Base-by-base conservation (phyloP, 2,888 invertebrate genomes). In the Lordiphosa fenestrarum region DNA sequence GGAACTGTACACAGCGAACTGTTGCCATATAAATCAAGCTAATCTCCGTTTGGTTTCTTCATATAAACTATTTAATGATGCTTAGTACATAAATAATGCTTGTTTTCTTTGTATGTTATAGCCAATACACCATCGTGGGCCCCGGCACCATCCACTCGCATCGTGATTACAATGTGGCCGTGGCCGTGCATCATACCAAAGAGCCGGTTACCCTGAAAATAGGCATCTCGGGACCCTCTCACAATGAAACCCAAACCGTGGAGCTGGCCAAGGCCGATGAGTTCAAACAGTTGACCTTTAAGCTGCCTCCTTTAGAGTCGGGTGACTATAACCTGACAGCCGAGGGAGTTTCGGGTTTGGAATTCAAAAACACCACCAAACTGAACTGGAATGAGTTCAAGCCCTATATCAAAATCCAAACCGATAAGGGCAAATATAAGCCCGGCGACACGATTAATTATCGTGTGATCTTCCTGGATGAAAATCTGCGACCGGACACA, bases 381-480 rank as follows among this genome's bases (percentile, higher is more conserved):
- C 54, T 96, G 92, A 90, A 91, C 93, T 65, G 92, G 93, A 69
- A 94, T 0, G 70, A 57, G 0, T 86, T 86, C 15, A 65, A 65
- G 15, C 69, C 84, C 1, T 66, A 81, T 44, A 92, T 96, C 6
- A 95, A 96, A 85, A 92, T 98, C 53, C 98, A 98, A 88, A 97
- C 97, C 0, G 98, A 98, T 89, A 95, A 96, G 90, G 94, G 96
- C 12, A 94, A 96, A 67, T 98, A 98, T 89, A 95, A 96, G 86
- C 97, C 97, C 0, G 94, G 95, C 10, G 94, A 95, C 86, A 93
- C 92, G 69, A 93, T 98, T 39, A 92, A 94, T 88, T 98, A 97
- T 89, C 82, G 89, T 13, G 70, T 87, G 2, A 64, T 89, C 37
- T 86, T 86, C 38, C 90, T 96, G 53, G 94, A 94, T 85, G 93